These are phyloP conservation scores for Alcis repandata DNA, from an alignment of 2,888 invertebrate genomes.

Conservation along the genomic window DNA sequence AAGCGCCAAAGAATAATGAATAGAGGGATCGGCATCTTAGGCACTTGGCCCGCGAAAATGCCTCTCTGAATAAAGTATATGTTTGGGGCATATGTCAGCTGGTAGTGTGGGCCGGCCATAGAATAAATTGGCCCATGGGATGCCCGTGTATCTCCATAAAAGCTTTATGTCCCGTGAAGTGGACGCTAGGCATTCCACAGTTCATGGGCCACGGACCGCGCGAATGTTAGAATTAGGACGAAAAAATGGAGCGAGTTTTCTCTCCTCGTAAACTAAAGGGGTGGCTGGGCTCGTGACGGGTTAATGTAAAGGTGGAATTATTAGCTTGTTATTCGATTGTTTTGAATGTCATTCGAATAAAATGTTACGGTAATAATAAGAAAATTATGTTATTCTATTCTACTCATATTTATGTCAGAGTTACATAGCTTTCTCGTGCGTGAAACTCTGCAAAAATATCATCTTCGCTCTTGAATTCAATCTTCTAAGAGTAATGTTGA, in stretches of 20 bases:
- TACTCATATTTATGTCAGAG: neutral
- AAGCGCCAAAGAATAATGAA: conserved; percentile 31
- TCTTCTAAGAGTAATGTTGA: neutral
- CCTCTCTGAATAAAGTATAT: conserved; percentile 55
- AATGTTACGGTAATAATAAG: neutral
- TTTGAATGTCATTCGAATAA: conserved; percentile 4
- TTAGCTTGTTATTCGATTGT: conserved; percentile 19
- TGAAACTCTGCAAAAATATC: neutral
- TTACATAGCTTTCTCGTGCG: neutral
- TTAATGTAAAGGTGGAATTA: conserved; percentile 16
- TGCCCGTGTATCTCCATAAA: conserved; percentile 72
- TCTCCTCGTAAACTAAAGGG: conserved; percentile 40
- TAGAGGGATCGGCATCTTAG: conserved; percentile 32
- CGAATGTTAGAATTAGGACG: conserved; percentile 54
- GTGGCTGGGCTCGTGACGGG: conserved; percentile 20
- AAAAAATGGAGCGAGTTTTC: conserved; percentile 52
- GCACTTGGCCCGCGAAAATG: conserved; percentile 35
- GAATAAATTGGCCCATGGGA: conserved; percentile 59
- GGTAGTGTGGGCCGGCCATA: conserved; percentile 49
- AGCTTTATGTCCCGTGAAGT: conserved; percentile 78
- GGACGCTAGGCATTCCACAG: conserved; percentile 57
- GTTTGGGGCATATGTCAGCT: conserved; percentile 53
- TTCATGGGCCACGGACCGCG: conserved; percentile 44
- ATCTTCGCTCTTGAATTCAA: neutral
- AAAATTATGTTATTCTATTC: neutral